Base-by-base conservation (phyloP, 92 coral and sea anemone species). In the Micromussa lordhowensis region DNA sequence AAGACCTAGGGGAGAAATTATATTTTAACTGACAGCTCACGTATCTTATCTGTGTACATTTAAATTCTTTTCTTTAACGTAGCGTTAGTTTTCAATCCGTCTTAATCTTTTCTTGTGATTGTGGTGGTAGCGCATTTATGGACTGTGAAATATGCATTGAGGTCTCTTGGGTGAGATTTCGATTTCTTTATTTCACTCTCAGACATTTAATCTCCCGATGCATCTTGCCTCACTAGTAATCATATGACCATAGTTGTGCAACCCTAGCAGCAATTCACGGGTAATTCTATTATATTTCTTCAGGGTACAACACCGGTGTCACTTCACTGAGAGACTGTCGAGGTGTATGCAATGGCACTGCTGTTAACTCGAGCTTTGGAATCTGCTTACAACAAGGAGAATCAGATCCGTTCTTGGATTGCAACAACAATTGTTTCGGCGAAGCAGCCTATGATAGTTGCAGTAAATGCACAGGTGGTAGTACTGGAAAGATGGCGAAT, bases 381-480 rank as follows among this genome's bases (percentile, higher is more conserved):
- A 61, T 19, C 13, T 91, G 93, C 53, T 24, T 78, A 17, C 32
- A 0, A 12, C 85, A 83, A 15, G 68, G 83, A 4, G 69, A 6
- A 1, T 32, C 11, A 1, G 21, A 72, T 15, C 79, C 55, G 10
- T 79, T 84, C 32, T 82, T 88, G 66, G 97, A 94, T 78, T 94
- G 97, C 72, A 86, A 81, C 85, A 76, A 83, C 26, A 69, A 71
- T 1, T 94, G 97, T 82, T 14, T 28, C 32, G 97, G 97, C 16
- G 3, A 48, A 2, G 97, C 97, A 44, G 8, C 15, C 26, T 0
- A 10, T 21, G 97, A 94, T 31, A 59, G 49, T 0, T 94, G 97
- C 59, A 80, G 79, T 17, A 29, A 40, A 18, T 92, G 95, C 83
- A 85, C 97, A 1, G 95, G 97, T 19, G 97, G 97, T 10, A 58